Evolutionary conservation across 1,140 invertebrate genomes (phyloP).

Genomic region (Drosophila neocordata): DNA sequence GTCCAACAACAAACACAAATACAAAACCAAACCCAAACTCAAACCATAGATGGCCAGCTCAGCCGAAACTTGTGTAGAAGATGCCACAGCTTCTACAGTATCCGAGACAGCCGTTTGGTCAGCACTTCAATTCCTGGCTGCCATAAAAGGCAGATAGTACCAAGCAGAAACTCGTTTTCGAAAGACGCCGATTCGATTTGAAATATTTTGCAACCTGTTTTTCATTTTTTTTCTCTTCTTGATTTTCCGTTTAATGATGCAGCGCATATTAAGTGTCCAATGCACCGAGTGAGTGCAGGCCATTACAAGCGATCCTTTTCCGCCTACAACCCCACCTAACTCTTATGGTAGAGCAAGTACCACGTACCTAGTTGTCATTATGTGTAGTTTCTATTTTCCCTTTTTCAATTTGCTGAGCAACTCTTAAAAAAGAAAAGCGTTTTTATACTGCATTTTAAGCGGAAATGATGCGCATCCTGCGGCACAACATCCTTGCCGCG

Average conservation of each 20-base stretch:
- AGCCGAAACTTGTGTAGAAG: slow-evolving; percentile 43
- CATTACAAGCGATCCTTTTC: background rate
- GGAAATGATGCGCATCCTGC: slow-evolving; percentile 78
- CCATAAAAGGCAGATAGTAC: slow-evolving; percentile 61
- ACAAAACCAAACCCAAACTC: background rate
- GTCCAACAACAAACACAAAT: slow-evolving; percentile 44
- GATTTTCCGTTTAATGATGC: slow-evolving; percentile 75
- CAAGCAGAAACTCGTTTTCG: slow-evolving; percentile 21
- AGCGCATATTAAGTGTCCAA: slow-evolving; percentile 64
- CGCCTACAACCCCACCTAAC: background rate
- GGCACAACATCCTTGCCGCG: slow-evolving; percentile 73
- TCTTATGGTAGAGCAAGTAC: background rate
- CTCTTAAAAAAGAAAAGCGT: slow-evolving; percentile 47
- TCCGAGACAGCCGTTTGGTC: slow-evolving; percentile 31
- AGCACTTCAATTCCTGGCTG: slow-evolving; percentile 55
- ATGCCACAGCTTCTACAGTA: slow-evolving; percentile 14
- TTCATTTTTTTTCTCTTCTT: slow-evolving; percentile 36
- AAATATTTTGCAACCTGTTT: slow-evolving; percentile 66
- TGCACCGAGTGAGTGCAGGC: slow-evolving; percentile 43
- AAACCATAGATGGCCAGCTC: slow-evolving; percentile 16
- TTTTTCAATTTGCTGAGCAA: slow-evolving; percentile 24
- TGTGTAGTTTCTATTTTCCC: slow-evolving; percentile 22
- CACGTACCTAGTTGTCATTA: slow-evolving; percentile 58
- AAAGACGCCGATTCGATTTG: slow-evolving; percentile 61
- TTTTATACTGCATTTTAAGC: slow-evolving; percentile 80